phyloP scores from a whole-genome alignment of 2,113 vertebrate genomes.

The Vulpes lagopus region DNA sequence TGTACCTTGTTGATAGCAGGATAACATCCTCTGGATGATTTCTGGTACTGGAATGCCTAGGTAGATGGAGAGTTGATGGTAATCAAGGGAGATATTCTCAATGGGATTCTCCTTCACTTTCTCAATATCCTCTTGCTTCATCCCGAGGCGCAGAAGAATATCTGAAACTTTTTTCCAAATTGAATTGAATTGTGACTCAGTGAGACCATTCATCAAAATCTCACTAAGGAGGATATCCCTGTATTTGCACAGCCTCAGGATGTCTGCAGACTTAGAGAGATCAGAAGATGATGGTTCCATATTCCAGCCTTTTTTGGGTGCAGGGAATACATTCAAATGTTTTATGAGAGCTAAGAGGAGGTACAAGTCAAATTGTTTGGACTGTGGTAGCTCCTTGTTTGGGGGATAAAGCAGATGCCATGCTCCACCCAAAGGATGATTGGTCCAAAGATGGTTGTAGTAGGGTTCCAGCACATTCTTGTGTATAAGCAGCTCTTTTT shows the following conservation, averaged over 20 bases:
- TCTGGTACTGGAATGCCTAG: constrained; percentile 82
- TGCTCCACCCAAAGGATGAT: constrained; percentile 82
- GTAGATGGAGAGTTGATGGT: constrained; percentile 81
- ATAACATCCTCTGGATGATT: constrained; percentile 84
- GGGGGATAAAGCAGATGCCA: constrained; percentile 84
- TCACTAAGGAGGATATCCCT: constrained; percentile 82
- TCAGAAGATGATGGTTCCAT: constrained; percentile 81
- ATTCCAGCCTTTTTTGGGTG: constrained; percentile 81
- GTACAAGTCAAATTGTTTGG: constrained; percentile 82
- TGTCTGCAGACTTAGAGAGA: constrained; percentile 82
- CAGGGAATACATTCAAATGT: constrained; percentile 82
- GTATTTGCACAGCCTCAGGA: constrained; percentile 82
- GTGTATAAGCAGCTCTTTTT: constrained; percentile 81
- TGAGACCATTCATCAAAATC: constrained; percentile 84
- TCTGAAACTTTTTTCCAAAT: constrained; percentile 83
- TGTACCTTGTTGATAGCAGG: constrained; percentile 83
- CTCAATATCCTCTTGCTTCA: constrained; percentile 84
- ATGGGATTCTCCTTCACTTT: constrained; percentile 83
- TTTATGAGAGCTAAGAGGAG: constrained; percentile 81
- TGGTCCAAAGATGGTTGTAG: constrained; percentile 83
- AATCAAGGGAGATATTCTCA: constrained; percentile 83
- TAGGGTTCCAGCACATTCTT: constrained; percentile 82
- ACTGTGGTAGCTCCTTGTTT: constrained; percentile 82
- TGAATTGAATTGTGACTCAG: constrained; percentile 81
- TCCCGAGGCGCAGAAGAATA: constrained; percentile 81